Evolutionary conservation across 1,140 invertebrate genomes (phyloP).

Genomic region (Achroia grisella): DNA sequence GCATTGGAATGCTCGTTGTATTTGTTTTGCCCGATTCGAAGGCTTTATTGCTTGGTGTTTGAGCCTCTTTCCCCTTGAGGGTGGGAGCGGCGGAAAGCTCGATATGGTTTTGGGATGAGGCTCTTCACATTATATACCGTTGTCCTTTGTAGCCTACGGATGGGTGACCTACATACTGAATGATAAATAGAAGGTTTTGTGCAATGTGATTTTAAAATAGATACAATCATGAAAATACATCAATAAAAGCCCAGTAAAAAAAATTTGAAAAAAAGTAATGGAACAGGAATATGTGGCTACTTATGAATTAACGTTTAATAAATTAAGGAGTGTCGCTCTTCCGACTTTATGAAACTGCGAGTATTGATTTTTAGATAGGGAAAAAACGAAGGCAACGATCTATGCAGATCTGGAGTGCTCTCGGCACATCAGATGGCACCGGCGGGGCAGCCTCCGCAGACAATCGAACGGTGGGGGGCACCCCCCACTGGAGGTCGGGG

Average conservation of each 20-base stretch:
- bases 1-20: constrained; percentile 71
- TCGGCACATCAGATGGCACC: constrained; percentile 72
- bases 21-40: constrained; percentile 69
- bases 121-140: constrained; percentile 58
- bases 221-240: neutral
- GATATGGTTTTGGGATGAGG: constrained; percentile 50
- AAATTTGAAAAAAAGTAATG: too few relatives aligned
- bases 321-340: constrained; percentile 54
- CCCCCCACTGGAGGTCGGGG: constrained; percentile 56
- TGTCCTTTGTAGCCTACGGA: constrained; percentile 36
- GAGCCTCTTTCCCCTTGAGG: constrained; percentile 67
- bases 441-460: constrained; percentile 70
- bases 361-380: constrained; percentile 73
- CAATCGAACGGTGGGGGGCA: constrained; percentile 63
- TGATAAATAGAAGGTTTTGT: too few relatives aligned
- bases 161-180: constrained; percentile 16
- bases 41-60: constrained; percentile 69
- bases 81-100: constrained; percentile 51
- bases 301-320: constrained; percentile 19
- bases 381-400: constrained; percentile 73
- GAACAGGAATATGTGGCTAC: neutral
- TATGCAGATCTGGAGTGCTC: constrained; percentile 73
- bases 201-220: neutral
- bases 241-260: neutral
- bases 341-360: constrained; percentile 61